Evolutionary conservation across 2,113 vertebrate genomes (phyloP), one percentile per base, ranked within the genome.

Genomic region (Epinephelus moara): DNA sequence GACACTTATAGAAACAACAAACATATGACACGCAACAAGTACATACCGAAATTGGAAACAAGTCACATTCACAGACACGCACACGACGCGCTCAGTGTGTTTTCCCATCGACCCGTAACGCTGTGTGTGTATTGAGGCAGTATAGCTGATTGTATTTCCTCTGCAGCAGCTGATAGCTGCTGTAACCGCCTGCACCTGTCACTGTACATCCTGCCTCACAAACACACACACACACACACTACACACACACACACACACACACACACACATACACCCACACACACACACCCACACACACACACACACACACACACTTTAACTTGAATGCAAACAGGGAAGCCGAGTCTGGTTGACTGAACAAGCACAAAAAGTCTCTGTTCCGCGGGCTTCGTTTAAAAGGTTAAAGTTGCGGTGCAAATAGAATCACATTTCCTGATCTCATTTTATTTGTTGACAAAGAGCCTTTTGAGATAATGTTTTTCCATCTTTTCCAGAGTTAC

Each of bases 121-220:
- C 57, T 55, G n/a, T 11, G 81, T 70, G 83, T 70, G 70, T 71
- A 17, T 82, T 79, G 62, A 85, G 25, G 50, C 53, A 19, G 37
- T 71, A 66, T 49, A 84, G 56, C 68, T 85, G 84, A 82, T 85
- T 88, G 78, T 75, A 86, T 89, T 92, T 89, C 79, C 83, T 70
- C 75, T 68, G 27, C 70, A 81, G 70, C 79, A 89, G 87, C 89
- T 89, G 89, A 90, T 87, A 76, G 72, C 88, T 81, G 69, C 81
- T 87, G 55, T 80, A 88, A 91, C 62, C 0, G 12, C 9, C 74
- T 73, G 86, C 93, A 93, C 89, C 93, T 93, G 93, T 80, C 74
- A 66, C 70, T 82, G 75, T 76, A 50, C 8, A 7, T 90, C 82
- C 68, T 19, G 42, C 21, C 71, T 55, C 52, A 47, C 75, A 75